Evolutionary conservation across 2,797 vertebrate genomes (phyloP).

Genomic region (Acanthiza pusilla): DNA sequence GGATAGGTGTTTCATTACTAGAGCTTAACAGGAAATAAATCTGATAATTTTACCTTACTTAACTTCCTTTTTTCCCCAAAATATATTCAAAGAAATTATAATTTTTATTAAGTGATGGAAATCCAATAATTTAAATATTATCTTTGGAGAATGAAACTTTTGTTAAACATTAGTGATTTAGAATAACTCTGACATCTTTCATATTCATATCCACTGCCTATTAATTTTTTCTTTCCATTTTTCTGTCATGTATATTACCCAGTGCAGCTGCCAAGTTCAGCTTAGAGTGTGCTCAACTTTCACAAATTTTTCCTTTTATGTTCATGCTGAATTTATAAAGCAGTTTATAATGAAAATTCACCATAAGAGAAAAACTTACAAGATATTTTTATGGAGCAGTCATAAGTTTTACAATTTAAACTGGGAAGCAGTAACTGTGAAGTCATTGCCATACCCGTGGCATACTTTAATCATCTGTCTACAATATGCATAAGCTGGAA

Average conservation of each 20-base stretch:
- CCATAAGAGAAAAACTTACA: neutral
- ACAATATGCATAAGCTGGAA: neutral
- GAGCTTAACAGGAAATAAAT: neutral
- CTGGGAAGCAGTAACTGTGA: neutral
- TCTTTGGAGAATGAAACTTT: neutral
- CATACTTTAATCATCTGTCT: slow-evolving; percentile 3
- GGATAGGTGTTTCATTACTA: neutral
- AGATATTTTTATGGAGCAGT: slow-evolving; percentile 1
- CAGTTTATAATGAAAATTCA: slow-evolving; percentile 13
- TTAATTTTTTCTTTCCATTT: slow-evolving; percentile 30
- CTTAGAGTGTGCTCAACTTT: neutral
- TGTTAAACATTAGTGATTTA: neutral
- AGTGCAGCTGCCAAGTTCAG: neutral
- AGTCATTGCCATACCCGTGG: neutral
- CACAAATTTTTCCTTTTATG: slow-evolving; percentile 16
- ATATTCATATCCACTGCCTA: neutral
- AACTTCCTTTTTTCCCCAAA: neutral
- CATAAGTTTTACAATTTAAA: slow-evolving; percentile 27
- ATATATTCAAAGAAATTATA: neutral
- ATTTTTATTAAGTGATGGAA: neutral
- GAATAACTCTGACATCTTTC: neutral
- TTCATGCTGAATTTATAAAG: neutral
- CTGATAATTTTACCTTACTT: neutral
- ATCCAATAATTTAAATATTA: neutral
- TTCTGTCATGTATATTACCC: neutral